Base-by-base conservation (phyloP, 2,113 vertebrate species). In the Nothobranchius kuhntae region DNA sequence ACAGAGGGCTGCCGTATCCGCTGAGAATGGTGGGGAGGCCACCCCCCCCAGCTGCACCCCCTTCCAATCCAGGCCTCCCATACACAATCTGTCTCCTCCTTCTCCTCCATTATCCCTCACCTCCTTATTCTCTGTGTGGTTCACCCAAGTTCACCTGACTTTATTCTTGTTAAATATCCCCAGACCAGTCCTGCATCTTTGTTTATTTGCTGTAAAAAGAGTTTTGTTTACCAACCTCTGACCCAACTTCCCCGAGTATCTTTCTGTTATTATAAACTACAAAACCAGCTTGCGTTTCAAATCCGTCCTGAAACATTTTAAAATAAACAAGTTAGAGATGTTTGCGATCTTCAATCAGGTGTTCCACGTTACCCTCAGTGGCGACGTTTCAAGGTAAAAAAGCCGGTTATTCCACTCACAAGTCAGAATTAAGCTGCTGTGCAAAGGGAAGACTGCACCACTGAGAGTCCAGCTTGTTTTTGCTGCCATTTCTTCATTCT, bases 1-100 rank as follows among this genome's bases (percentile, higher is more conserved):
- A 93, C 93, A 93, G 94, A 95, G 94, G 91, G 91, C 93, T 93
- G 93, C 93, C 79, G 93, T 93, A 94, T 96, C 95, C 95, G 93
- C 93, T 92, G 95, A 96, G 94, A 82, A 71, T 70, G 76, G 71
- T 61, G 66, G 66, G 64, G 65, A 80, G 79, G 48, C 74, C 76
- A 56, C 79, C 68, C 75, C 68, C 75, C 40, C 17, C 66, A 68
- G 71, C 36, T 51, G 3, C 45, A 77, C 74, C 67, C 30, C 69
- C 52, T 38, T 65, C 78, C 69, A 68, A 86, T 86, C 71, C 80
- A 78, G 78, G 56, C 53, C 53, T 77, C 79, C 73, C 35, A 48
- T 78, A 53, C 59, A 42, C 64, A 50, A 56, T 52, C 61, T 36
- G 52, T 78, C 77, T 71, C 77, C 71, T 68, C 76, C 70, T 67